These are phyloP conservation scores for Sylvietta virens DNA, from an alignment of 2,113 vertebrate genomes.

Conservation along the genomic window DNA sequence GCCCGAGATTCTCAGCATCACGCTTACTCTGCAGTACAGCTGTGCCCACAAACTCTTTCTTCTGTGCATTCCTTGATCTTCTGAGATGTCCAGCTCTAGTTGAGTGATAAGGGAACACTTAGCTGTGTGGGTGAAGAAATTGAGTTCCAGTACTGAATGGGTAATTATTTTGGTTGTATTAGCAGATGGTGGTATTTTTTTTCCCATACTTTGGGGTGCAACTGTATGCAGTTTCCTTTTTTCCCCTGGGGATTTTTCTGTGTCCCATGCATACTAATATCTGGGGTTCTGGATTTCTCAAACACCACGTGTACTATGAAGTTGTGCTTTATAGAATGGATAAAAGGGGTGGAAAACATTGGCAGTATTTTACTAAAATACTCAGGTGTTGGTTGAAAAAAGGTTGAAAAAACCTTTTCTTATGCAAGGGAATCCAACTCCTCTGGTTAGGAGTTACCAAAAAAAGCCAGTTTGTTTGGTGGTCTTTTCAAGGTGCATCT, in stretches of 20 bases:
- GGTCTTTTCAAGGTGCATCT: not conserved
- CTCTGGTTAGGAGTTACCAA: not conserved
- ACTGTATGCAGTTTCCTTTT: not conserved
- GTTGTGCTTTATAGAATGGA: not conserved
- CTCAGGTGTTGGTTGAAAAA: not conserved
- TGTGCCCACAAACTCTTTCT: not conserved
- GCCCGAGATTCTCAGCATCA: not conserved
- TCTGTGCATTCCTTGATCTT: not conserved
- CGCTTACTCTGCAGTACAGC: not conserved
- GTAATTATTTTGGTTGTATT: not conserved
- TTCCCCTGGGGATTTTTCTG: not conserved
- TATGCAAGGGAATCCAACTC: not conserved
- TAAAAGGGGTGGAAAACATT: not conserved
- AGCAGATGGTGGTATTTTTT: not conserved
- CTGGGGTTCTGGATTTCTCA: not conserved
- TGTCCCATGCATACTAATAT: not conserved
- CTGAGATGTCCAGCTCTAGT: not conserved
- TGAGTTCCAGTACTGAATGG: not conserved
- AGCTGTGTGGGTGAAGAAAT: not conserved
- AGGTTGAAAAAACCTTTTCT: not conserved
- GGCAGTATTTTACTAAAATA: not conserved
- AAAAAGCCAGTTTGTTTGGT: not conserved
- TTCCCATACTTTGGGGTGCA: not conserved
- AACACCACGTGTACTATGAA: not conserved
- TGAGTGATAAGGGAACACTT: not conserved